These are phyloP conservation scores for Eolophus roseicapilla DNA, from an alignment of 2,113 vertebrate species.

Conservation along the genomic window DNA sequence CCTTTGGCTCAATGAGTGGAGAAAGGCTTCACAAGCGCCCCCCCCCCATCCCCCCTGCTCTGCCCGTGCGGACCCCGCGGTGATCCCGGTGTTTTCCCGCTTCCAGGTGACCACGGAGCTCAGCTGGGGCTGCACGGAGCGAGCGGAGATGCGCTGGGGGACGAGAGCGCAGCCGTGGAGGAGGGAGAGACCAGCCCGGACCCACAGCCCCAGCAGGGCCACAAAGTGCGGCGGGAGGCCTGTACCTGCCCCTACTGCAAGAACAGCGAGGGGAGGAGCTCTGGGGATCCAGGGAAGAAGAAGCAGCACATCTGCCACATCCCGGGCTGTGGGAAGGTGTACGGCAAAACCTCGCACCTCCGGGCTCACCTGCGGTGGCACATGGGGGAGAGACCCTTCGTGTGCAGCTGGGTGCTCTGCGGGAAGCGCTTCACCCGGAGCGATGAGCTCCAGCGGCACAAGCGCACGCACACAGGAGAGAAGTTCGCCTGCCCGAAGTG, in stretches of 20 bases:
- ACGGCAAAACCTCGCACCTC: slow-evolving; percentile 94
- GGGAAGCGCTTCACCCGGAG: too few species aligned
- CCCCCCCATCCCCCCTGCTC: too few species aligned
- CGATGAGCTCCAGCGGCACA: too few species aligned
- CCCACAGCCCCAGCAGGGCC: slow-evolving; percentile 79
- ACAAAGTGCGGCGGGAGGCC: slow-evolving; percentile 89
- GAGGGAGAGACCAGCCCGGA: slow-evolving; percentile 85
- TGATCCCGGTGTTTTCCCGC: fast-evolving
- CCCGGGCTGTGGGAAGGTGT: slow-evolving; percentile 90
- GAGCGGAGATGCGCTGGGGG: slow-evolving; percentile 81
- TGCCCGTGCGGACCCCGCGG: fast-evolving
- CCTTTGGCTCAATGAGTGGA: background rate
- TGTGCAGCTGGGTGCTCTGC: too few species aligned
- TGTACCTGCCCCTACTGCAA: slow-evolving; percentile 98
- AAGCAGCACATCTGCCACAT: slow-evolving; percentile 98
- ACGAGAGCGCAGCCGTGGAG: slow-evolving; percentile 81
- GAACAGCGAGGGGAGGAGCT: slow-evolving; percentile 89
- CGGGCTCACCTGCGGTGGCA: slow-evolving; percentile 72
- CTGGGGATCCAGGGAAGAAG: slow-evolving; percentile 91
- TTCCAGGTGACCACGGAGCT: slow-evolving; percentile 81
- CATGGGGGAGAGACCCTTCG: too few species aligned
- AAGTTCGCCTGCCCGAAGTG: slow-evolving; percentile 90
- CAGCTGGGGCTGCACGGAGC: slow-evolving; percentile 78
- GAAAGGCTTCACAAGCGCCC: background rate
- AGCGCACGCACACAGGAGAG: slow-evolving; percentile 70